phyloP scores from a whole-genome alignment of 2,888 invertebrate genomes.

The Synergus umbraculus region DNA sequence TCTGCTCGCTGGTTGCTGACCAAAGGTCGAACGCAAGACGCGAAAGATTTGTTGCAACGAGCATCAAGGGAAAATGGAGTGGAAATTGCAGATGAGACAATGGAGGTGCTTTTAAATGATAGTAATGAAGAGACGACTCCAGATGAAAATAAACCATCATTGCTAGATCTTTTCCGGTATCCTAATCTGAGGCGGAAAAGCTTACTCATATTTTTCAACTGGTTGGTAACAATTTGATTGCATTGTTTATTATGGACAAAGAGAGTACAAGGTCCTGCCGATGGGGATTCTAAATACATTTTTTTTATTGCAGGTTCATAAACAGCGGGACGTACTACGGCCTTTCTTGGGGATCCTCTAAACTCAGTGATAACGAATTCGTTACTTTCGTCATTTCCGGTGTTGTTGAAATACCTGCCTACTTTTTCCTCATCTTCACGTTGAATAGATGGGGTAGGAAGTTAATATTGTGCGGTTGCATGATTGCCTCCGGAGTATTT shows the following conservation, averaged over 20 bases:
- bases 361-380: slow-evolving; percentile 85
- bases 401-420: slow-evolving; percentile 87
- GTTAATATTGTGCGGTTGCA: slow-evolving; percentile 83
- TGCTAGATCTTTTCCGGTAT: slow-evolving; percentile 82
- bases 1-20: slow-evolving; percentile 86
- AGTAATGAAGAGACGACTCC: slow-evolving; percentile 71
- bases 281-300: not conserved
- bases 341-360: slow-evolving; percentile 86
- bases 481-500: slow-evolving; percentile 82
- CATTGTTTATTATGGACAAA: too few relatives aligned
- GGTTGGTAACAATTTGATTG: slow-evolving; percentile 78
- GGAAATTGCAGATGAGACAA: slow-evolving; percentile 79
- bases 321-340: slow-evolving; percentile 89
- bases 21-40: slow-evolving; percentile 82
- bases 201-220: slow-evolving; percentile 85
- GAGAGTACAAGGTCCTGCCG: too few relatives aligned
- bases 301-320: slow-evolving; percentile 80
- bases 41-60: slow-evolving; percentile 81
- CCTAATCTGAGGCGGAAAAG: slow-evolving; percentile 83
- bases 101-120: slow-evolving; percentile 79
- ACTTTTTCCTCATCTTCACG: slow-evolving; percentile 82
- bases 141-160: slow-evolving; percentile 77
- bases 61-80: slow-evolving; percentile 84
- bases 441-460: slow-evolving; percentile 86
- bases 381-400: slow-evolving; percentile 87